Base-by-base conservation (phyloP, 2,797 vertebrate species). In the Mastacembelus armatus region DNA sequence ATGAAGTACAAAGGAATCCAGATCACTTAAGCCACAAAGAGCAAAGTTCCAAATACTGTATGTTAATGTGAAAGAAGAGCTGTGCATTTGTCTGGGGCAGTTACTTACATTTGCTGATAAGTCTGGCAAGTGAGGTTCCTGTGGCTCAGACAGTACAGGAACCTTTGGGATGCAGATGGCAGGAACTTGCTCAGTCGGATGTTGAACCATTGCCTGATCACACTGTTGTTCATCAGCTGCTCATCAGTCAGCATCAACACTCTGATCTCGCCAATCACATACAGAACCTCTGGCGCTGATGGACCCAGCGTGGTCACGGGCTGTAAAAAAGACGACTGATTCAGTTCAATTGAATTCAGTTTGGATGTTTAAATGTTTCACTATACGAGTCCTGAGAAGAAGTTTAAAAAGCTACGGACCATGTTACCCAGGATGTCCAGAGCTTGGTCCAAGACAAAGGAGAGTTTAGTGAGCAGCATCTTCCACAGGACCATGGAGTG, bases 31-130 rank as follows among this genome's bases (percentile, higher is more conserved):
- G 7, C 2, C 39, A 52, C 24, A 44, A 14, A 18, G n/a, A 16
- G 40, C 45, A 5, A 42, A n/a, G 36, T 32, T 26, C 8, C 12
- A 10, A 10, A 26, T 6, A 6, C 5, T 30, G 12, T 21, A 3
- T 15, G 24, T 2, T n/a, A n/a, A 47, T 35, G 44, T 5, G 10
- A 9, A 9, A n/a, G 44, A 32, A 32, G 10, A 11, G 18, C 19
- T 22, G 32, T 5, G 14, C 14, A 6, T n/a, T n/a, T n/a, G 6
- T n/a, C 2, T 4, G 14, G 4, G 19, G 5, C 8, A 7, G 9
- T 33, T 18, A 18, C 88, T 84, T 82, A 94, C 93, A 93, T 83
- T 12, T 77, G 78, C 55, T 92, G 93, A 81, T 91, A 93, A 3
- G 90, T 79, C 15, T 66, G 62, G 63, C 92, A 94, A 89, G 86